Conservation (phyloP, 2,888 invertebrate genomes). For the Taphrorychus bicolor region DNA sequence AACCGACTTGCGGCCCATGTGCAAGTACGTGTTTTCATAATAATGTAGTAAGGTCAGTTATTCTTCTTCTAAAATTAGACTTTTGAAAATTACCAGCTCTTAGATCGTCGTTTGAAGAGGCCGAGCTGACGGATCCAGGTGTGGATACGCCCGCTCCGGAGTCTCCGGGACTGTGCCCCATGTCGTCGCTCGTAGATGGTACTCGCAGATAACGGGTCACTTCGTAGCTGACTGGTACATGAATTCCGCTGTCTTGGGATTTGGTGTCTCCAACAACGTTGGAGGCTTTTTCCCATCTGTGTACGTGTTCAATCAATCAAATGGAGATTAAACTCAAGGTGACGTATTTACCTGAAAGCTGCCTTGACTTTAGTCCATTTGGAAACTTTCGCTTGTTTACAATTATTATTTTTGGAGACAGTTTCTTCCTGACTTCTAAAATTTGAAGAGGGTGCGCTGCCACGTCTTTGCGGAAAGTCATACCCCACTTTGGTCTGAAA, state of each 20-base stretch:
- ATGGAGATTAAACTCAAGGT: neutral
- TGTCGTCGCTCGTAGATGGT: conserved; percentile 59
- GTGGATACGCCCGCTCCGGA: conserved; percentile 66
- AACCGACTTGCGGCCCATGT: neutral
- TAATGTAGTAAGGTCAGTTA: conserved; percentile 9
- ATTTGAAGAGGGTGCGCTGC: too few species aligned
- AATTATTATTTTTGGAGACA: too few species aligned
- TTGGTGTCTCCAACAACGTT: conserved; percentile 48
- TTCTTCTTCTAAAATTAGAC: conserved; percentile 18
- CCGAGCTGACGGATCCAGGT: conserved; percentile 72
- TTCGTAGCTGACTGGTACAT: conserved; percentile 62
- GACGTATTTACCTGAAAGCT: conserved; percentile 71
- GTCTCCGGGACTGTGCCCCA: conserved; percentile 64
- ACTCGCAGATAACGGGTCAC: conserved; percentile 64
- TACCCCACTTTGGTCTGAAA: too few species aligned
- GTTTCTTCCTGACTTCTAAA: too few species aligned
- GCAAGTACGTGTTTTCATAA: conserved; percentile 20
- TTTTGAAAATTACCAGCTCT: conserved; percentile 55
- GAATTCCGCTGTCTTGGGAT: conserved; percentile 59
- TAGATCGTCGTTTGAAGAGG: conserved; percentile 76
- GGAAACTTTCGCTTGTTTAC: conserved; percentile 68
- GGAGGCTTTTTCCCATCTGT: conserved; percentile 79
- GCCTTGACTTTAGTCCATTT: conserved; percentile 92
- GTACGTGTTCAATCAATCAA: neutral
- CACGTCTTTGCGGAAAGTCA: neutral